Evolutionary conservation across 1,140 invertebrate genomes (phyloP).

Genomic region (Capitella teleta): DNA sequence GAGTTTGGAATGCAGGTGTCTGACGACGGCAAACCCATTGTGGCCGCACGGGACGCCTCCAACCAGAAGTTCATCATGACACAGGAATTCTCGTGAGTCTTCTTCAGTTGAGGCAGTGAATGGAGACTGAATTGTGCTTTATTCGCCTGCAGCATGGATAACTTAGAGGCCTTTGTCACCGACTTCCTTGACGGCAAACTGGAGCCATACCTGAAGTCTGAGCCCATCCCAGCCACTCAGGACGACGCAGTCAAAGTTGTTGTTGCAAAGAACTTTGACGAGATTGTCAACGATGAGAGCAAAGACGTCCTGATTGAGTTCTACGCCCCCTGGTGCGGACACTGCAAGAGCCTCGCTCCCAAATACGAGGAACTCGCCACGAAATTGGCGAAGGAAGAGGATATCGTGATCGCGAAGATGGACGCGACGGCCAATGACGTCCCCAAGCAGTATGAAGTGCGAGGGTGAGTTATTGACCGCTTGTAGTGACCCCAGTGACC

Average conservation of each 20-base stretch:
- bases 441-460: slow-evolving; percentile 78
- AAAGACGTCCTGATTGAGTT: slow-evolving; percentile 95
- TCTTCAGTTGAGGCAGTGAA: slow-evolving; percentile 1
- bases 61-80: slow-evolving; percentile 83
- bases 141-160: slow-evolving; percentile 59
- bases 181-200: slow-evolving; percentile 71
- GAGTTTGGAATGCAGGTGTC: slow-evolving; percentile 84
- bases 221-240: slow-evolving; percentile 77
- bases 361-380: slow-evolving; percentile 87
- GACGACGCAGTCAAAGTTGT: slow-evolving; percentile 73
- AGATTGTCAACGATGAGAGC: slow-evolving; percentile 78
- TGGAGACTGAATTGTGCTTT: background rate
- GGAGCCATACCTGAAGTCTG: slow-evolving; percentile 90
- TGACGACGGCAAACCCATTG: slow-evolving; percentile 78
- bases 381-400: slow-evolving; percentile 74
- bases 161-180: slow-evolving; percentile 75
- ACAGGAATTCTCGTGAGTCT: slow-evolving; percentile 73
- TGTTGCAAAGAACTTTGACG: slow-evolving; percentile 94
- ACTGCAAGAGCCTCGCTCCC: slow-evolving; percentile 88
- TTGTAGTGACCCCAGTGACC: too few species aligned
- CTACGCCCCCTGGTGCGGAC: slow-evolving; percentile 98
- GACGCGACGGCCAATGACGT: slow-evolving; percentile 99
- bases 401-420: slow-evolving; percentile 87
- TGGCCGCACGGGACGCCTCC: slow-evolving; percentile 67
- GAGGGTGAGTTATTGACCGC: slow-evolving; percentile 45